Conservation (phyloP, 92 coral and sea anemone species). For the Phenganax subtilis region DNA sequence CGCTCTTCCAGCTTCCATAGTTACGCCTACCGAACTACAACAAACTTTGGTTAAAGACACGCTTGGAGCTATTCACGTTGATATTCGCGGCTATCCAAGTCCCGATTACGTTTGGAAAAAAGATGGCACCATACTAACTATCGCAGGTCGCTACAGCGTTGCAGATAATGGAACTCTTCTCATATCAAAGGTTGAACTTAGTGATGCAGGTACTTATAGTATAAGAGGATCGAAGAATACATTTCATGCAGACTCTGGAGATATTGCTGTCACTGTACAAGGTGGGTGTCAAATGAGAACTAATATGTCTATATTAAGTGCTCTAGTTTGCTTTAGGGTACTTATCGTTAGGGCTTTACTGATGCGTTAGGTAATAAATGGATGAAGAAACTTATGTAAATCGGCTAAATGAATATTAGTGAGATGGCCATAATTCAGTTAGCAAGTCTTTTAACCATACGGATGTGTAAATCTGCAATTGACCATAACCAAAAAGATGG, state of each 20-base stretch:
- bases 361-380: too few relatives aligned
- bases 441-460: too few relatives aligned
- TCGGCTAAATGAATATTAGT: too few relatives aligned
- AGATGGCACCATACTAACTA: background rate
- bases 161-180: conserved; percentile 3
- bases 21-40: background rate
- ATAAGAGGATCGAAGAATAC: background rate
- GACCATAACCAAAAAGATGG: too few relatives aligned
- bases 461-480: too few relatives aligned
- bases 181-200: background rate
- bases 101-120: conserved; percentile 6
- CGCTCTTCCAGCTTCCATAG: background rate
- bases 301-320: too few relatives aligned
- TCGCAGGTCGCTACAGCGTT: background rate
- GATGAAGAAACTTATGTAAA: too few relatives aligned
- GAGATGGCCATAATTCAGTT: too few relatives aligned
- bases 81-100: conserved; percentile 2
- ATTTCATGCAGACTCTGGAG: background rate
- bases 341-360: too few relatives aligned
- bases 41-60: conserved; percentile 10
- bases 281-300: background rate
- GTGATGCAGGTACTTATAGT: conserved; percentile 1
- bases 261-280: conserved; percentile 11
- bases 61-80: background rate
- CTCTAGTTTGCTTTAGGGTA: too few relatives aligned